Conservation (phyloP, 2,888 invertebrate species). For the Perithous albicinctus region DNA sequence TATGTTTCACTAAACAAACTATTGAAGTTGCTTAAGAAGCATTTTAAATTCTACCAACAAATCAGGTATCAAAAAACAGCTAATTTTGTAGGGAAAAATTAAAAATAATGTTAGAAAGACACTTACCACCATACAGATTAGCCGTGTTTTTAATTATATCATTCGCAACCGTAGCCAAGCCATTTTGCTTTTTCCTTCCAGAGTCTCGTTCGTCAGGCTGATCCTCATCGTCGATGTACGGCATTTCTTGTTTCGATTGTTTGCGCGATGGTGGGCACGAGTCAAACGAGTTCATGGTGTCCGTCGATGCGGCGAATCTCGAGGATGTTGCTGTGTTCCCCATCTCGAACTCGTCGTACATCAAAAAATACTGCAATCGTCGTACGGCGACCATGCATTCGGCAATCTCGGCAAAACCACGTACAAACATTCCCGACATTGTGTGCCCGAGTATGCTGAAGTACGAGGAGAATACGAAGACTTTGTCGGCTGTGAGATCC, state of each 20-base stretch:
- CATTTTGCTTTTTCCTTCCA: conserved; percentile 79
- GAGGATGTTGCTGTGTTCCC: conserved; percentile 58
- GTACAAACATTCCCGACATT: conserved; percentile 87
- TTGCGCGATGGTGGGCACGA: conserved; percentile 69
- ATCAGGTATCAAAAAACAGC: too few relatives aligned
- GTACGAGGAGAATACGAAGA: conserved; percentile 87
- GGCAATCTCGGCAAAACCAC: conserved; percentile 87
- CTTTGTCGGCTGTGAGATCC: conserved; percentile 89
- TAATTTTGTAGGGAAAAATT: background rate
- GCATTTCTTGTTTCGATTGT: conserved; percentile 75
- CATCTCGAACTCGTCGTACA: conserved; percentile 82
- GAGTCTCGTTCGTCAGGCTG: conserved; percentile 76
- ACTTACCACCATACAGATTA: conserved; percentile 59
- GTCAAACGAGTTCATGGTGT: conserved; percentile 71
- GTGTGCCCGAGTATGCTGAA: conserved; percentile 86
- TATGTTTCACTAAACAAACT: too few relatives aligned
- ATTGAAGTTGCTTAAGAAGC: too few relatives aligned
- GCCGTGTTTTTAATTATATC: conserved; percentile 75
- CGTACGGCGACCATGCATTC: conserved; percentile 86
- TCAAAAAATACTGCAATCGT: conserved; percentile 84
- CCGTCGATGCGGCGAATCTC: conserved; percentile 68
- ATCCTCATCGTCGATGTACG: conserved; percentile 81
- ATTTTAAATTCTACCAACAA: too few relatives aligned
- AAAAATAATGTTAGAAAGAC: background rate
- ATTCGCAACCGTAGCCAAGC: conserved; percentile 79